phyloP scores from a whole-genome alignment of 2,113 vertebrate species.

The Gobio gobio region DNA sequence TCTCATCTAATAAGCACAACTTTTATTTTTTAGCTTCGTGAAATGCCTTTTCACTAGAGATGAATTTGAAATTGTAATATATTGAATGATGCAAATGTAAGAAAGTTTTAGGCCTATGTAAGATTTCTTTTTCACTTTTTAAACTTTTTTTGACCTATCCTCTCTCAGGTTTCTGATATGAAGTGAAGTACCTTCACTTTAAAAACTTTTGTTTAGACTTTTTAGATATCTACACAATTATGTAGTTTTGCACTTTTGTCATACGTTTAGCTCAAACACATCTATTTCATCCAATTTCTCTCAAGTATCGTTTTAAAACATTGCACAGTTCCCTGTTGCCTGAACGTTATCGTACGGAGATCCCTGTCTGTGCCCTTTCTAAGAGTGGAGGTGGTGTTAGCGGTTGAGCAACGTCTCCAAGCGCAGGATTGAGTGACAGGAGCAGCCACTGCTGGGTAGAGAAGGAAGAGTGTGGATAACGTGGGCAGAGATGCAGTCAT shows the following conservation, averaged over 20 bases:
- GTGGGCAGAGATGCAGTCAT: slow-evolving; percentile 39
- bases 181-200: no score
- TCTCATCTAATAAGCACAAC: background rate
- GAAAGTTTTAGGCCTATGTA: background rate
- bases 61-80: background rate
- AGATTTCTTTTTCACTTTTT: no score
- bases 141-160: background rate
- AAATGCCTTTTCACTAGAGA: background rate
- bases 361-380: background rate
- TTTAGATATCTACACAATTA: background rate
- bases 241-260: background rate
- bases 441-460: slow-evolving; percentile 23
- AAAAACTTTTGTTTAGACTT: background rate
- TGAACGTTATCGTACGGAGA: background rate
- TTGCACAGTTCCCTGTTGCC: background rate
- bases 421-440: slow-evolving; percentile 13
- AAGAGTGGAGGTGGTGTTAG: slow-evolving; percentile 7
- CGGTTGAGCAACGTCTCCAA: background rate
- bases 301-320: background rate
- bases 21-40: background rate
- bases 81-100: background rate
- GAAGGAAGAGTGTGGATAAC: slow-evolving; percentile 13
- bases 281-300: background rate
- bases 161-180: background rate
- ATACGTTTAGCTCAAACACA: background rate